phyloP scores from a whole-genome alignment of 2,888 invertebrate genomes.

The Caenorhabditis becei region DNA sequence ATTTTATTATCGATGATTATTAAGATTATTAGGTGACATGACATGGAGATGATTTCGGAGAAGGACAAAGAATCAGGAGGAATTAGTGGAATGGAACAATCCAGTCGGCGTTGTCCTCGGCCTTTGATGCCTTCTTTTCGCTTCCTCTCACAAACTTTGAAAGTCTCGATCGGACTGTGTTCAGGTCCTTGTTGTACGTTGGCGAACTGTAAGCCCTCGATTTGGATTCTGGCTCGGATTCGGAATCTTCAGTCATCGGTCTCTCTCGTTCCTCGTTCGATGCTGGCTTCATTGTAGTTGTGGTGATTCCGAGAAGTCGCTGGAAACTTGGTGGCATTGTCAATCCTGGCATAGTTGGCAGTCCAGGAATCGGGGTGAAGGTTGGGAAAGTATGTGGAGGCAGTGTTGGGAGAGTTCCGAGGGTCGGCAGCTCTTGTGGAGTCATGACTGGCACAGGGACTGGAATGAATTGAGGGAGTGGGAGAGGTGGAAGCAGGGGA shows the following conservation, averaged over 20 bases:
- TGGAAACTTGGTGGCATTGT: constrained; percentile 72
- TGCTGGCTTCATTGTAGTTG: constrained; percentile 63
- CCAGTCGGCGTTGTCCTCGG: constrained; percentile 67
- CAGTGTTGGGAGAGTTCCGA: constrained; percentile 45
- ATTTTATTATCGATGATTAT: constrained; percentile 30
- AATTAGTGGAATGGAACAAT: constrained; percentile 64
- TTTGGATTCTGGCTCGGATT: constrained; percentile 11
- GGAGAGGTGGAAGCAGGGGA: constrained; percentile 40
- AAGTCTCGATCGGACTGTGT: constrained; percentile 62
- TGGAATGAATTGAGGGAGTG: constrained; percentile 58
- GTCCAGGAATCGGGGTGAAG: constrained; percentile 61
- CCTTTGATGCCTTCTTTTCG: constrained; percentile 44
- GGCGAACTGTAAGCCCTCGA: constrained; percentile 8
- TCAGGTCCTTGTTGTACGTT: constrained; percentile 50
- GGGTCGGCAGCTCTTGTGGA: constrained; percentile 42
- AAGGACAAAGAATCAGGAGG: too few species aligned
- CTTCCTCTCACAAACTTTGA: constrained; percentile 63
- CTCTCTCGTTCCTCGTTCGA: constrained; percentile 31
- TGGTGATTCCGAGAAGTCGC: constrained; percentile 68
- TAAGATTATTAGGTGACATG: constrained; percentile 30
- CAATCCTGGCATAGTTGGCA: constrained; percentile 68
- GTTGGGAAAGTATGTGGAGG: constrained; percentile 64
- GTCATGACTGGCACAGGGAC: constrained; percentile 58
- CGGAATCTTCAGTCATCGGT: not conserved
- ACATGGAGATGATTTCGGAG: too few species aligned